Evolutionary conservation across 2,888 invertebrate species (phyloP).

Genomic region (Gasteruption jaculator): DNA sequence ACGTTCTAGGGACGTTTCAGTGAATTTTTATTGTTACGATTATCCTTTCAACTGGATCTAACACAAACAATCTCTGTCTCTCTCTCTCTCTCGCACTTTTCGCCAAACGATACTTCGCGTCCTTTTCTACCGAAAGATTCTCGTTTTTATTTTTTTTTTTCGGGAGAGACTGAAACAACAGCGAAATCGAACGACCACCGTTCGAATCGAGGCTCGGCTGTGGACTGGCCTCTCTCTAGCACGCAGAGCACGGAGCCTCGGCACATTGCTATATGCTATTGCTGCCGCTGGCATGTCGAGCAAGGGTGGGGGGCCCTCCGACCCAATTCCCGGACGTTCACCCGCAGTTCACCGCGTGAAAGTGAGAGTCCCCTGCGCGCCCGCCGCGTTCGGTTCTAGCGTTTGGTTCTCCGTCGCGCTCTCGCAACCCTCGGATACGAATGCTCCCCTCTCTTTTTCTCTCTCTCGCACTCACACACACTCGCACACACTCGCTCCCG

Average conservation of each 20-base stretch:
- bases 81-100: slow-evolving; percentile 4
- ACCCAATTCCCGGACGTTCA: slow-evolving; percentile 77
- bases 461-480: slow-evolving; percentile 26
- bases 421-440: slow-evolving; percentile 11
- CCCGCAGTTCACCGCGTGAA: slow-evolving; percentile 62
- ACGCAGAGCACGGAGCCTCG: slow-evolving; percentile 48
- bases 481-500: slow-evolving; percentile 39
- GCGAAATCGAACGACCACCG: slow-evolving; percentile 39
- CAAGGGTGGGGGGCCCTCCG: slow-evolving; percentile 66
- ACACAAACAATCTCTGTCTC: slow-evolving; percentile 6
- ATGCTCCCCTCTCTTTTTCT: slow-evolving; percentile 19
- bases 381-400: slow-evolving; percentile 22
- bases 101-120: too few species aligned
- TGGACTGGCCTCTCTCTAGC: slow-evolving; percentile 50
- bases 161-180: too few species aligned
- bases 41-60: too few species aligned
- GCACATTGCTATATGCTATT: too few species aligned
- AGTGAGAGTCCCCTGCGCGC: slow-evolving; percentile 59
- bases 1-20: slow-evolving; percentile 5
- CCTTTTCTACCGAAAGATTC: too few species aligned
- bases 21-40: background rate
- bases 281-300: slow-evolving; percentile 54
- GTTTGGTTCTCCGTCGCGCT: slow-evolving; percentile 23
- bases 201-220: slow-evolving; percentile 48
- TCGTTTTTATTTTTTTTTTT: too few species aligned